A percentile compares a stretch with the other conserved stretches of the same genome.
Evolutionary conservation across 92 coral and sea anemone genomes (phyloP).

Genomic region (Phenganax stokvisi): DNA sequence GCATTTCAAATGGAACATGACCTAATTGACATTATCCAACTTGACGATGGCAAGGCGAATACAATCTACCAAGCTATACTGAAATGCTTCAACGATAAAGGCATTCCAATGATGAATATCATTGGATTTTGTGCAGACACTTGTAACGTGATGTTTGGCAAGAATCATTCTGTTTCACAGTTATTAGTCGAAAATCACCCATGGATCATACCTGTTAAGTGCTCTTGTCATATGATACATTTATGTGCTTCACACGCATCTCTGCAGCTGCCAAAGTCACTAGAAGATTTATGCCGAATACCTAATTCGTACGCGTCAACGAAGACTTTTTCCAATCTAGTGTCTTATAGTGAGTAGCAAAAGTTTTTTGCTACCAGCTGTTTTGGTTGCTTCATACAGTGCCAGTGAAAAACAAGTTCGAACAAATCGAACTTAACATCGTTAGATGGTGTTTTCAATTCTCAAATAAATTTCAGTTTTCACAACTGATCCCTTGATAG

Average conservation of each 20-base stretch:
- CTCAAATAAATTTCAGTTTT: too few relatives aligned
- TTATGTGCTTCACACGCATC: constrained; percentile 55
- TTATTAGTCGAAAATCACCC: not conserved
- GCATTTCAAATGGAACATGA: not conserved
- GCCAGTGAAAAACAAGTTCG: too few relatives aligned
- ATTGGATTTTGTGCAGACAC: constrained; percentile 20
- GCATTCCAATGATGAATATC: constrained; percentile 25
- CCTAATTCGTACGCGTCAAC: too few relatives aligned
- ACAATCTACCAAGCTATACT: constrained; percentile 18
- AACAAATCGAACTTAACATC: too few relatives aligned
- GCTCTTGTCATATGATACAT: constrained; percentile 11
- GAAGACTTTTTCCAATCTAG: too few relatives aligned
- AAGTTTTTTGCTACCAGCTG: too few relatives aligned
- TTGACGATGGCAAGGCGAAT: constrained; percentile 16
- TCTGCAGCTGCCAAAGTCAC: constrained; percentile 29
- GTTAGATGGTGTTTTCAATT: too few relatives aligned
- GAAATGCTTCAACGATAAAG: constrained; percentile 15
- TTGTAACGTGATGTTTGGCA: constrained; percentile 9
- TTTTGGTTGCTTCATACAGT: too few relatives aligned
- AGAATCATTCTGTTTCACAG: not conserved
- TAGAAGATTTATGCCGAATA: constrained; percentile 41
- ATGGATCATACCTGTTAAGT: not conserved
- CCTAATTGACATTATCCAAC: constrained; percentile 6
- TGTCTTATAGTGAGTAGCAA: too few relatives aligned
- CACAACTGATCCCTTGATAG: too few relatives aligned